phyloP scores from a whole-genome alignment of 2,113 vertebrate species.

The Cisticola juncidis region DNA sequence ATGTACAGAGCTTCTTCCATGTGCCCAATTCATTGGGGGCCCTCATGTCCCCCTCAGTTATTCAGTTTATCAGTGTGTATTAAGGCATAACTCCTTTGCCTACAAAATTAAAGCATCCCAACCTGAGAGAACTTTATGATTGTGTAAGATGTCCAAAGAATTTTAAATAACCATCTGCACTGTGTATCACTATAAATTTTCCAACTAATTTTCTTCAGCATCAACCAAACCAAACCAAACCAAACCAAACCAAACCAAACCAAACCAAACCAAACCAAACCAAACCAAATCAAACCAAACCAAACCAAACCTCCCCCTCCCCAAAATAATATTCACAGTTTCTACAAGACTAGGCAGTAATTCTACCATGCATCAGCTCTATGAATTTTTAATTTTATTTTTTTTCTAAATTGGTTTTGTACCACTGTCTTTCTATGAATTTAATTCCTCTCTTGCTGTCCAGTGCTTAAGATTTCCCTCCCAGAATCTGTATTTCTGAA shows the following conservation, averaged over 20 bases:
- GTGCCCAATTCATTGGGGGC: background rate
- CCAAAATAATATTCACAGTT: background rate
- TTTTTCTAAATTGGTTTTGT: background rate
- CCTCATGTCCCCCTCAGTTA: background rate
- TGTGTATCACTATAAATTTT: background rate
- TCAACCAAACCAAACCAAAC: background rate
- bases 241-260: background rate
- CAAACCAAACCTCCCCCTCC: fast-evolving
- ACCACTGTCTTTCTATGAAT: background rate
- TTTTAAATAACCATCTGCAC: background rate
- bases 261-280: background rate
- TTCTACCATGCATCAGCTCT: background rate
- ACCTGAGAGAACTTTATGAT: background rate
- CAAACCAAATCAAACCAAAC: background rate
- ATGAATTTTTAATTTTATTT: background rate
- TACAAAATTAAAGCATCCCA: background rate
- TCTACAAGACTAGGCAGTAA: background rate
- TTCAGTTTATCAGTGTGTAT: background rate
- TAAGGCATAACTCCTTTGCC: background rate
- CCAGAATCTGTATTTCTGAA: background rate
- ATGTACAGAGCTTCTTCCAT: background rate
- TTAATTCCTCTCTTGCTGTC: background rate
- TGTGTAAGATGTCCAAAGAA: background rate
- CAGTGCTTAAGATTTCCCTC: background rate
- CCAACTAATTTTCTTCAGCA: background rate